These are phyloP conservation scores for Rhyacophila evoluta DNA, from an alignment of 2,888 invertebrate species.

Conservation along the genomic window DNA sequence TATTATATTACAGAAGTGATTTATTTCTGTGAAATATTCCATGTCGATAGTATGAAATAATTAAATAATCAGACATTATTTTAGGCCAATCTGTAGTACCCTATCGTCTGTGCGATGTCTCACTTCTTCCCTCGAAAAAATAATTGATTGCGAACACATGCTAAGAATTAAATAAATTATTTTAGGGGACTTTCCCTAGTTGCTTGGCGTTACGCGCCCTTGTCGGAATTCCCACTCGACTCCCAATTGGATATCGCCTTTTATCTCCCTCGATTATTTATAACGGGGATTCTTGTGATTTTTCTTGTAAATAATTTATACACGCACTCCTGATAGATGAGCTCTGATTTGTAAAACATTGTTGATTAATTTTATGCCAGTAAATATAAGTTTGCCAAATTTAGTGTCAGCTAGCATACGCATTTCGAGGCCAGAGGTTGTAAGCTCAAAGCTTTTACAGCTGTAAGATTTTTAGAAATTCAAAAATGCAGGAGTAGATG, in stretches of 20 bases:
- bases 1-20: too few species aligned
- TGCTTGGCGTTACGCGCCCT: constrained; percentile 25
- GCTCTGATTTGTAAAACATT: background rate
- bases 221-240: constrained; percentile 31
- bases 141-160: constrained; percentile 53
- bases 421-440: too few species aligned
- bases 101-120: background rate
- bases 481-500: too few species aligned
- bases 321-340: background rate
- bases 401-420: too few species aligned
- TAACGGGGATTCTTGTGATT: constrained; percentile 23
- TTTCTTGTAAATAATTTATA: background rate
- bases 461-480: too few species aligned
- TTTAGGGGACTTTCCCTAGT: constrained; percentile 34
- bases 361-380: too few species aligned
- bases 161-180: constrained; percentile 50
- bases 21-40: too few species aligned
- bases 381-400: too few species aligned
- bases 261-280: constrained; percentile 37
- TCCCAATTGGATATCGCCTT: constrained; percentile 33
- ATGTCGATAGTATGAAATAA: too few species aligned
- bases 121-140: background rate
- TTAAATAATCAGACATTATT: too few species aligned
- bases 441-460: too few species aligned
- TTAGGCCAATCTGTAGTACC: background rate